Conservation (phyloP, 1,140 invertebrate species). For the Sitophilus oryzae region DNA sequence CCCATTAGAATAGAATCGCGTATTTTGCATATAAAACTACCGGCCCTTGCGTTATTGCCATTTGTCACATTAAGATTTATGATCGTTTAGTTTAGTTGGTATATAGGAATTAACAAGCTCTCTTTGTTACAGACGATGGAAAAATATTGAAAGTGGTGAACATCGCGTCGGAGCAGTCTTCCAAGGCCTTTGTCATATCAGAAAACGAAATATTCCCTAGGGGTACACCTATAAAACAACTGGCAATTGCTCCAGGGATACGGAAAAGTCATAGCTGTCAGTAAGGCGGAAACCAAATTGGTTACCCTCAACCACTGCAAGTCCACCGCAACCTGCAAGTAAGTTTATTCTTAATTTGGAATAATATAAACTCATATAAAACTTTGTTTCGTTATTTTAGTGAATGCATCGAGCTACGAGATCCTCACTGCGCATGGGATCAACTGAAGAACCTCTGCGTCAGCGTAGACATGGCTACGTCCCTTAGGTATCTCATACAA, state of each 20-base stretch:
- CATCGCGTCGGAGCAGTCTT: conserved; percentile 55
- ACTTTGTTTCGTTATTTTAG: conserved; percentile 50
- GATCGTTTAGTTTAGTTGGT: background rate
- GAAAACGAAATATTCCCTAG: conserved; percentile 71
- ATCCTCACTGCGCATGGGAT: conserved; percentile 98
- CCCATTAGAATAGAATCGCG: conserved; percentile 3
- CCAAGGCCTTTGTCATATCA: conserved; percentile 74
- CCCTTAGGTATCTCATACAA: conserved; percentile 38
- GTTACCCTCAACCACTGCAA: conserved; percentile 83
- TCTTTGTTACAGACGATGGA: conserved; percentile 68
- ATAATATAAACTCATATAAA: conserved; percentile 7
- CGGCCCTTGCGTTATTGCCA: background rate
- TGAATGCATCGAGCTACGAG: conserved; percentile 86
- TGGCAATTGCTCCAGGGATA: conserved; percentile 61
- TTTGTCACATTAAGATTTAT: conserved; percentile 1
- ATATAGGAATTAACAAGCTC: background rate
- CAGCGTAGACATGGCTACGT: conserved; percentile 41
- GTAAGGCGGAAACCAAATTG: conserved; percentile 77
- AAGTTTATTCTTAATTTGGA: conserved; percentile 24
- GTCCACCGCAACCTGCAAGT: conserved; percentile 62
- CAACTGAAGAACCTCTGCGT: conserved; percentile 63
- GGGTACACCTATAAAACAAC: conserved; percentile 62
- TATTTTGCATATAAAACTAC: background rate
- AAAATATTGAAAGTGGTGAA: conserved; percentile 90
- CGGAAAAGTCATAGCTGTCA: conserved; percentile 84